phyloP scores from a whole-genome alignment of 2,888 invertebrate species.

The Agonopterix alstromeriana region DNA sequence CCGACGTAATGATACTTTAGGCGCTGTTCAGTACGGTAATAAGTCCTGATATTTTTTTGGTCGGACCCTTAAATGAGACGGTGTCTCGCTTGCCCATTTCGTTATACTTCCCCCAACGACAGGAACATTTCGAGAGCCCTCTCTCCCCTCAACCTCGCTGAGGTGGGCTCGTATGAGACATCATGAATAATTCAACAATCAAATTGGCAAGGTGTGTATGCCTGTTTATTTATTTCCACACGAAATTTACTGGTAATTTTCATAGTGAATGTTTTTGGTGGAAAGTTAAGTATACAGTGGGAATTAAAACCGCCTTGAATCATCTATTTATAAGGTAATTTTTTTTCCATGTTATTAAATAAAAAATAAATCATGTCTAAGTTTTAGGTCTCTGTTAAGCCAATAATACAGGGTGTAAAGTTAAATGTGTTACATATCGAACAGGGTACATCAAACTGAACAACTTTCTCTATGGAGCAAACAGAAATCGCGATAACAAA shows the following conservation, averaged over 20 bases:
- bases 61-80: conserved; percentile 44
- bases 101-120: conserved; percentile 42
- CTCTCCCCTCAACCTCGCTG: conserved; percentile 33
- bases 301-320: background rate
- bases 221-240: conserved; percentile 65
- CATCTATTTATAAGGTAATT: background rate
- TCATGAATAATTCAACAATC: conserved; percentile 73
- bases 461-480: no score
- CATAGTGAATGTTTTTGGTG: conserved; percentile 10
- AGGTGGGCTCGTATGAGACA: conserved; percentile 56
- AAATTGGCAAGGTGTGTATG: conserved; percentile 68
- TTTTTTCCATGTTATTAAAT: background rate
- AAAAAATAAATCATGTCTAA: background rate
- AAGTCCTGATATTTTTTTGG: conserved; percentile 41
- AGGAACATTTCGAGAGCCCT: conserved; percentile 29
- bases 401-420: background rate
- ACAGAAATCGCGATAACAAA: no score
- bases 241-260: conserved; percentile 56
- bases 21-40: conserved; percentile 31
- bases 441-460: no score
- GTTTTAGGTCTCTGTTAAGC: background rate
- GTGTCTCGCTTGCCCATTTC: conserved; percentile 57
- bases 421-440: background rate
- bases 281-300: background rate
- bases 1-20: conserved; percentile 24